phyloP scores from a whole-genome alignment of 1,140 invertebrate genomes.

The Agrilus planipennis region DNA sequence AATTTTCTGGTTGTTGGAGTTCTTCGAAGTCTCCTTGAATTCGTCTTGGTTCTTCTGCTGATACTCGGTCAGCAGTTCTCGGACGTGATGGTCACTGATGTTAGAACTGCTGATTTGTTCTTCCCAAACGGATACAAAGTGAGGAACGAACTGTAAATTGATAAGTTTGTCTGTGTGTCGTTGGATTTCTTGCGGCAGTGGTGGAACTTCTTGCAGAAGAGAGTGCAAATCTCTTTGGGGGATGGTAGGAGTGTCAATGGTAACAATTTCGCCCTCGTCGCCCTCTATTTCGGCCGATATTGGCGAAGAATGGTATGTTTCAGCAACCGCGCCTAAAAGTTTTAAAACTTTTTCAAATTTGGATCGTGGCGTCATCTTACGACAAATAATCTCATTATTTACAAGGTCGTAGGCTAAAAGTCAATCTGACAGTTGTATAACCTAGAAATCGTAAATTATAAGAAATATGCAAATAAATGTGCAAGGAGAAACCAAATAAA shows the following conservation, averaged over 20 bases:
- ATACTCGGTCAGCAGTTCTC: constrained; percentile 50
- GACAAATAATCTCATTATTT: too few species aligned
- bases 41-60: constrained; percentile 42
- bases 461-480: too few species aligned
- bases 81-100: constrained; percentile 41
- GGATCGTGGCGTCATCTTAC: too few species aligned
- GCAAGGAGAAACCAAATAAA: too few species aligned
- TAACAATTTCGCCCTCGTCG: constrained; percentile 52
- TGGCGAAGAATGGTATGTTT: constrained; percentile 40
- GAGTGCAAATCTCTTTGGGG: constrained; percentile 49
- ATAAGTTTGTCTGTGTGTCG: constrained; percentile 12
- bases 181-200: constrained; percentile 38
- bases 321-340: constrained; percentile 37
- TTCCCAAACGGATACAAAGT: constrained; percentile 49
- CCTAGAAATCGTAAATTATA: too few species aligned
- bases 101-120: constrained; percentile 32
- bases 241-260: constrained; percentile 52
- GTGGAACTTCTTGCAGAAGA: constrained; percentile 43
- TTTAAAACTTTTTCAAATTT: too few species aligned
- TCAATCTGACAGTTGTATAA: too few species aligned
- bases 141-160: constrained; percentile 36
- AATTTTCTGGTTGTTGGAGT: too few species aligned
- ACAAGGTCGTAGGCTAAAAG: too few species aligned
- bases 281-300: constrained; percentile 53
- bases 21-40: neutral